phyloP scores from a whole-genome alignment of 2,113 vertebrate species.

The Nymphicus hollandicus region DNA sequence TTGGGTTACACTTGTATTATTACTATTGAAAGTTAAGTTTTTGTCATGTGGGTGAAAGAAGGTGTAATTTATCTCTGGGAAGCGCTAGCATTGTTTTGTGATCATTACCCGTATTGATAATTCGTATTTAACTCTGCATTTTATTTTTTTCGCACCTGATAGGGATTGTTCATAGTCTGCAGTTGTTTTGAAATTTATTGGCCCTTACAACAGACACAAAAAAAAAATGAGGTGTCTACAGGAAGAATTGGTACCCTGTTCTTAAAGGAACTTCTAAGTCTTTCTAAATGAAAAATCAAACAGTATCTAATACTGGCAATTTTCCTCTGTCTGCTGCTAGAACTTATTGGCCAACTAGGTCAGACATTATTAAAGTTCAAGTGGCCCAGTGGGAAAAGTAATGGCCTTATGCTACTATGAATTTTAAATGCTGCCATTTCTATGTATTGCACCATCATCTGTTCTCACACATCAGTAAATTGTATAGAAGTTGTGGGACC shows the following conservation, averaged over 20 bases:
- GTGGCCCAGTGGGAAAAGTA: conserved; percentile 72
- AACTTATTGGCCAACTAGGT: conserved; percentile 77
- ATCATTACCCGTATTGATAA: neutral
- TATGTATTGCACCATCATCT: conserved; percentile 71
- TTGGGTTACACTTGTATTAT: neutral
- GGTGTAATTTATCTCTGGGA: neutral
- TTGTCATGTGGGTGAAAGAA: neutral
- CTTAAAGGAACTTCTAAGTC: conserved; percentile 70
- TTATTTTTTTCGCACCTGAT: conserved; percentile 3
- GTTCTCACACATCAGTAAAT: conserved; percentile 71
- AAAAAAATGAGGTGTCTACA: conserved; percentile 59
- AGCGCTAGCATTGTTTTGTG: neutral
- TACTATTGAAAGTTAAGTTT: neutral
- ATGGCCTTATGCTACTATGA: conserved; percentile 75
- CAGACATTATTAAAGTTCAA: conserved; percentile 81
- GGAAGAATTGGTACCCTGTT: conserved; percentile 57
- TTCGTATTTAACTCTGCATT: neutral
- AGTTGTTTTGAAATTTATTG: conserved; percentile 24
- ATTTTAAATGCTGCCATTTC: conserved; percentile 80
- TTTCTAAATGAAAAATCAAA: conserved; percentile 77
- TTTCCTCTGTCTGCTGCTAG: conserved; percentile 73
- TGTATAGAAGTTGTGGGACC: conserved; percentile 66
- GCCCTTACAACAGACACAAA: neutral
- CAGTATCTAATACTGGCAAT: conserved; percentile 70
- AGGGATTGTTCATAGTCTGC: neutral